phyloP scores from a whole-genome alignment of 2,888 invertebrate species.

The Agrotis ipsilon region DNA sequence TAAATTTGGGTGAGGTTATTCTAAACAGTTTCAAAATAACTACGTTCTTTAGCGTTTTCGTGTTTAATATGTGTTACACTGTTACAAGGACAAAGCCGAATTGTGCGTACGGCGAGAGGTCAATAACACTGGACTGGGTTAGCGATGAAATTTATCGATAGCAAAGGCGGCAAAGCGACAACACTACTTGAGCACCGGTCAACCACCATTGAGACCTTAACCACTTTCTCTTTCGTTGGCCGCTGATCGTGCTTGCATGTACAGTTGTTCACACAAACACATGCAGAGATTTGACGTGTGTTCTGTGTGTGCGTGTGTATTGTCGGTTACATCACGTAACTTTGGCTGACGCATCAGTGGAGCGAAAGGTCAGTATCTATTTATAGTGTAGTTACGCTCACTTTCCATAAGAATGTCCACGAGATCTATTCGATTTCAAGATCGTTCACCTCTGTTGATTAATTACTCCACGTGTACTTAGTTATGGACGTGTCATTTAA shows the following conservation, averaged over 20 bases:
- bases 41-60: constrained; percentile 31
- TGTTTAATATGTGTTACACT: constrained; percentile 52
- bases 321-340: constrained; percentile 84
- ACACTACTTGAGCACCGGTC: constrained; percentile 74
- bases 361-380: constrained; percentile 89
- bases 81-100: constrained; percentile 60
- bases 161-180: constrained; percentile 52
- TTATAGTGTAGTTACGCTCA: constrained; percentile 81
- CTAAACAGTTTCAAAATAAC: constrained; percentile 35
- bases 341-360: constrained; percentile 86
- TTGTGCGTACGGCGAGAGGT: constrained; percentile 38
- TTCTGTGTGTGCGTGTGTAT: constrained; percentile 70
- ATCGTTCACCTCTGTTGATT: constrained; percentile 74
- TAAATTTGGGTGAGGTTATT: constrained; percentile 33
- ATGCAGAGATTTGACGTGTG: constrained; percentile 53
- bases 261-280: constrained; percentile 66
- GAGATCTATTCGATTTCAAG: constrained; percentile 74
- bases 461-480: constrained; percentile 56
- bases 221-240: constrained; percentile 89
- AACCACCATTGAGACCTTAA: constrained; percentile 80
- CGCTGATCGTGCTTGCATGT: constrained; percentile 72
- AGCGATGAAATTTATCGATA: constrained; percentile 67
- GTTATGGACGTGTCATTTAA: constrained; percentile 46
- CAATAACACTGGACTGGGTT: constrained; percentile 53
- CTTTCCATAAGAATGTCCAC: constrained; percentile 84